Conservation (phyloP, 2,888 invertebrate species). For the Parnassius mnemosyne region DNA sequence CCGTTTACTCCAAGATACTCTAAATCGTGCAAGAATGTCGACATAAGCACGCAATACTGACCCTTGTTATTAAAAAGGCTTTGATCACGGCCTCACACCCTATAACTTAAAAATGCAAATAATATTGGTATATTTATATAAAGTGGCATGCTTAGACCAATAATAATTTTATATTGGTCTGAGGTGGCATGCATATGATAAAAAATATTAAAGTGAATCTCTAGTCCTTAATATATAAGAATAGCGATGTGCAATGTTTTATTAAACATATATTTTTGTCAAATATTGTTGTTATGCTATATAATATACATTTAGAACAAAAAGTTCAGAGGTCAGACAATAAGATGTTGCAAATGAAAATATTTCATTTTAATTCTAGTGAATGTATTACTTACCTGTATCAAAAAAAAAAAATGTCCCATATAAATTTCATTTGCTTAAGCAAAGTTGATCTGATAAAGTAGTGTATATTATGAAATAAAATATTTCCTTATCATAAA, state of each 20-base stretch:
- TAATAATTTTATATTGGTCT: too few species aligned
- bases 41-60: too few species aligned
- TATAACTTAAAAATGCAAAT: not conserved
- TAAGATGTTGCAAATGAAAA: constrained; percentile 37
- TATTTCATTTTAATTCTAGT: not conserved
- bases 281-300: constrained; percentile 21
- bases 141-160: constrained; percentile 4
- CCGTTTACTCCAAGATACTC: too few species aligned
- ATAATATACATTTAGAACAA: constrained; percentile 44
- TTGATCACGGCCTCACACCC: too few species aligned
- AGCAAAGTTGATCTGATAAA: not conserved
- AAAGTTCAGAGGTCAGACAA: constrained; percentile 52
- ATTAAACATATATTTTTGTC: constrained; percentile 20
- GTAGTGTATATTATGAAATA: too few species aligned
- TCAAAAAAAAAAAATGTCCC: not conserved
- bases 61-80: too few species aligned
- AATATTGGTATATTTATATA: not conserved
- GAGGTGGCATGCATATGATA: not conserved
- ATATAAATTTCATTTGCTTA: not conserved
- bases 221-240: constrained; percentile 1
- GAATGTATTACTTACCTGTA: not conserved
- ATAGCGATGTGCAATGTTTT: constrained; percentile 7
- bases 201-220: not conserved
- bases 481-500: not conserved
- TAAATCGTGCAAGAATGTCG: too few species aligned